These are phyloP conservation scores for Amphiduros pacificus DNA, from an alignment of 2,888 invertebrate species.

Conservation along the genomic window DNA sequence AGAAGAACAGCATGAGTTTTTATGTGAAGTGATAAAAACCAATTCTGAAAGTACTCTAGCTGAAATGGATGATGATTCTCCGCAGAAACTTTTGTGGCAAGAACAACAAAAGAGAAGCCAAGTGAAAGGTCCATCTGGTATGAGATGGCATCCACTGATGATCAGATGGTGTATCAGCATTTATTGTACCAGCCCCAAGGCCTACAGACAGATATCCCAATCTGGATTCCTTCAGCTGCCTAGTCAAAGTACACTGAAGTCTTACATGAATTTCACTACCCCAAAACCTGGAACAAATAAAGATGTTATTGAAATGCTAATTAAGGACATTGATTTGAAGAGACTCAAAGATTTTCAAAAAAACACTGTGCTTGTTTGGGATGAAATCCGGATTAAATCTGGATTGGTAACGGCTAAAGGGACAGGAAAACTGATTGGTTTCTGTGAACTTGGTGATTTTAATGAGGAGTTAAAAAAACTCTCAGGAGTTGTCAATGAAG, in stretches of 20 bases:
- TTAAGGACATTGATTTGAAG: neutral
- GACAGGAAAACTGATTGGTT: constrained; percentile 9
- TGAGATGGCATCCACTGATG: constrained; percentile 15
- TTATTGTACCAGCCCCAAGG: neutral
- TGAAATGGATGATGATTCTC: too few relatives aligned
- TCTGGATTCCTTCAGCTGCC: constrained; percentile 6
- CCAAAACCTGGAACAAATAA: neutral
- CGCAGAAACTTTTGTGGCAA: too few relatives aligned
- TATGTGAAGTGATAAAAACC: too few relatives aligned
- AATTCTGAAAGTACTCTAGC: too few relatives aligned
- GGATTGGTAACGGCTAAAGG: neutral
- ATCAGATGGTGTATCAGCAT: constrained; percentile 12
- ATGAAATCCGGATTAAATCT: constrained; percentile 8
- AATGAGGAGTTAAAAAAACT: constrained; percentile 3
- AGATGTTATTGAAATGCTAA: neutral
- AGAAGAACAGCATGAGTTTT: too few relatives aligned
- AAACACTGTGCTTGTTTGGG: constrained; percentile 4
- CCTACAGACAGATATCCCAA: constrained; percentile 2
- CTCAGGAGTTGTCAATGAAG: too few relatives aligned
- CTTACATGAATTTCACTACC: constrained; percentile 1
- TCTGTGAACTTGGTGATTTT: neutral
- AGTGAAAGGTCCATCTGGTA: neutral
- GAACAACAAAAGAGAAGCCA: neutral
- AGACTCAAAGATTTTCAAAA: neutral
- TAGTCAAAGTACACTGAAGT: neutral